Conservation (phyloP, 2,888 invertebrate genomes). For the Congeria kusceri region DNA sequence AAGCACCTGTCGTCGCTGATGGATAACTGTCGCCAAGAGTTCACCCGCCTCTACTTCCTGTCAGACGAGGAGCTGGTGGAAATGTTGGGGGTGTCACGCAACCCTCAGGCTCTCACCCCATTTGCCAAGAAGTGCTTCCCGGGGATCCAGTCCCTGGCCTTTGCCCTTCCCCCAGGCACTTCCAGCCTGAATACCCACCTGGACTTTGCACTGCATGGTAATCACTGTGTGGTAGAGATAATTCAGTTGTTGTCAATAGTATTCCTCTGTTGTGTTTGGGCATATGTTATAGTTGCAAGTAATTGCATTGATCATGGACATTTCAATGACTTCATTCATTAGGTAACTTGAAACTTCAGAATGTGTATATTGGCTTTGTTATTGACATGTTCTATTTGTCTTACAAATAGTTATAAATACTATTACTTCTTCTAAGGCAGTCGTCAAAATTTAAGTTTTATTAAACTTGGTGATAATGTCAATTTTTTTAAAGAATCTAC, state of each 20-base stretch:
- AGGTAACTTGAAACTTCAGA: neutral
- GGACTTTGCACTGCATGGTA: slow-evolving; percentile 83
- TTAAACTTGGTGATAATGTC: no score
- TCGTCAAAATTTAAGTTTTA: no score
- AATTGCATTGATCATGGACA: no score
- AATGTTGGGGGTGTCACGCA: slow-evolving; percentile 80
- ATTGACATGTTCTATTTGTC: no score
- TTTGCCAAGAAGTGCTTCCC: slow-evolving; percentile 83
- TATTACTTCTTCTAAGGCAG: no score
- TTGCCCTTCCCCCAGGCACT: slow-evolving; percentile 80
- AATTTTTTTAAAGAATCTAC: no score
- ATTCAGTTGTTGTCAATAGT: no score
- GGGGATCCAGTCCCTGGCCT: slow-evolving; percentile 77
- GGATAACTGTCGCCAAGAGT: slow-evolving; percentile 77
- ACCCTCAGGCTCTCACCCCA: slow-evolving; percentile 80
- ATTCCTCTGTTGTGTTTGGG: no score
- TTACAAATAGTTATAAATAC: no score
- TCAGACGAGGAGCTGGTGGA: slow-evolving; percentile 82
- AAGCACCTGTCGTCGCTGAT: slow-evolving; percentile 75
- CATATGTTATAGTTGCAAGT: no score
- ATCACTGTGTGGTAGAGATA: slow-evolving; percentile 38
- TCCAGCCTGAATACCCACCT: slow-evolving; percentile 78
- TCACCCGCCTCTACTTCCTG: slow-evolving; percentile 84
- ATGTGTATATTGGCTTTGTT: neutral
- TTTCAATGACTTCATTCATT: neutral